These are phyloP conservation scores for Sceloporus undulatus DNA, from an alignment of 2,113 vertebrate genomes.

Conservation along the genomic window DNA sequence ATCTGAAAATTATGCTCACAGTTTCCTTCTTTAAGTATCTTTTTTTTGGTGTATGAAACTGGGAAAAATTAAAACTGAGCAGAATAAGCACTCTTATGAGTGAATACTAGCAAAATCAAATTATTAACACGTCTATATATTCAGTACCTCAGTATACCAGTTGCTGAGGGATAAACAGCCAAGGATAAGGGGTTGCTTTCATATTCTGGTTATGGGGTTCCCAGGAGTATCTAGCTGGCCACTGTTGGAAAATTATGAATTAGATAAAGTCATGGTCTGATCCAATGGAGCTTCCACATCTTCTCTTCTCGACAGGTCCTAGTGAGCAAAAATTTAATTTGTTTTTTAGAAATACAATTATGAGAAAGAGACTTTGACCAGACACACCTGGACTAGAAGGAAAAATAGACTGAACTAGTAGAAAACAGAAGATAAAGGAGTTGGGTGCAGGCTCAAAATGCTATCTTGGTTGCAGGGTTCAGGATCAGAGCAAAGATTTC, in stretches of 20 bases:
- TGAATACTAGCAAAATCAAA: neutral
- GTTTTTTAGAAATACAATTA: neutral
- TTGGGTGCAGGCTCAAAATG: too few species aligned
- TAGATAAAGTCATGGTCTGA: too few species aligned
- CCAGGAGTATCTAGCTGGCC: neutral
- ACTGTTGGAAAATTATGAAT: neutral
- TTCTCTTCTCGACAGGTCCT: too few species aligned
- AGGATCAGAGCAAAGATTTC: neutral
- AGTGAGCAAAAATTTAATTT: too few species aligned
- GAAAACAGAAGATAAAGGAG: neutral
- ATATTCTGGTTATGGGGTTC: too few species aligned
- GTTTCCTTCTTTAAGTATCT: neutral
- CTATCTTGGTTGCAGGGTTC: neutral
- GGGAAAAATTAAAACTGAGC: neutral
- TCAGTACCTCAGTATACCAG: neutral
- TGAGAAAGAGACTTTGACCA: neutral
- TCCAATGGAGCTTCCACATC: too few species aligned
- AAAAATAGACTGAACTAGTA: neutral
- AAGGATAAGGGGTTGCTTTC: too few species aligned
- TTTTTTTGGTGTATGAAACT: neutral
- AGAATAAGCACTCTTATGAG: neutral
- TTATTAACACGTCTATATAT: rapidly evolving
- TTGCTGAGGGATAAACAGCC: too few species aligned
- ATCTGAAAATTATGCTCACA: rapidly evolving
- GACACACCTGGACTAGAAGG: neutral